phyloP scores from a whole-genome alignment of 2,797 vertebrate genomes.

The Spondyliosoma cantharus region DNA sequence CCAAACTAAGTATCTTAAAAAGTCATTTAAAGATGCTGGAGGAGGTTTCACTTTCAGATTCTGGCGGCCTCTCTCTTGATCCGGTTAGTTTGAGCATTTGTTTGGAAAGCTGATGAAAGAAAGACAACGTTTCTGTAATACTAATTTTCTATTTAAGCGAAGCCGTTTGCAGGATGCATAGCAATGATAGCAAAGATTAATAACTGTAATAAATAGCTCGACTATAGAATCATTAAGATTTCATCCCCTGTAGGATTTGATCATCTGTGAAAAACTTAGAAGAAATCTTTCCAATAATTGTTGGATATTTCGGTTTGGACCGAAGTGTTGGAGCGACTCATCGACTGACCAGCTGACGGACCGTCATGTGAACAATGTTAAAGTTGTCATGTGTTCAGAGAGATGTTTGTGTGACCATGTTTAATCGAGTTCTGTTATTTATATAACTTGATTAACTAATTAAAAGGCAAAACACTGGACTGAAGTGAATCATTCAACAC shows the following conservation, averaged over 20 bases:
- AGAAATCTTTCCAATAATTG: neutral
- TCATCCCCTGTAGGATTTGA: neutral
- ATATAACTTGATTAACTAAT: neutral
- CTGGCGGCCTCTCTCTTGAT: too few relatives aligned
- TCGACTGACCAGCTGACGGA: too few relatives aligned
- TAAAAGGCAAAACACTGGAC: neutral
- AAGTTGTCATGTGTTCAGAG: too few relatives aligned
- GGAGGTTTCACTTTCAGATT: too few relatives aligned
- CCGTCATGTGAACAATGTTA: neutral
- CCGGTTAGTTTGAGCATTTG: too few relatives aligned
- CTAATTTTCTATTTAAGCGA: too few relatives aligned
- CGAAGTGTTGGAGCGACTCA: neutral
- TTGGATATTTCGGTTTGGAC: neutral
- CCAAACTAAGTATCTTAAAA: neutral
- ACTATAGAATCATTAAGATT: neutral
- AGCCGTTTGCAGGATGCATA: too few relatives aligned
- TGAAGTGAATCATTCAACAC: neutral
- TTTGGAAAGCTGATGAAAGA: too few relatives aligned
- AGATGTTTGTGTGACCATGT: neutral
- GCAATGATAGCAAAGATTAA: too few relatives aligned
- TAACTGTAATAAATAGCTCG: too few relatives aligned
- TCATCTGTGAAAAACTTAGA: neutral
- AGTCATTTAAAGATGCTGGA: too few relatives aligned
- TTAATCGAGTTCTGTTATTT: neutral
- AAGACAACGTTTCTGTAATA: too few relatives aligned